These are phyloP conservation scores for Venustoraphidia nigricollis DNA, from an alignment of 2,888 invertebrate species.

Conservation along the genomic window DNA sequence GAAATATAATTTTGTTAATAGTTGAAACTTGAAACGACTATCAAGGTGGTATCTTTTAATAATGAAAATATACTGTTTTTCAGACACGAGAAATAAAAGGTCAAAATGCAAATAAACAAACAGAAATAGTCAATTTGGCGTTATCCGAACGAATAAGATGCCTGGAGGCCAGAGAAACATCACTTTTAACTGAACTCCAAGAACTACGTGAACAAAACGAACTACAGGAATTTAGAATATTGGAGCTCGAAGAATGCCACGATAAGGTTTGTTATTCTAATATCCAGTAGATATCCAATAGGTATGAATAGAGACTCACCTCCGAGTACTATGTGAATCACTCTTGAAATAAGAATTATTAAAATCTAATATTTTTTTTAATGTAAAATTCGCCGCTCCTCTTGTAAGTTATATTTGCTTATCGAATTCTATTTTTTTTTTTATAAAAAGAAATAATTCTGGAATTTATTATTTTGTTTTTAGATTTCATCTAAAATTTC, in stretches of 20 bases:
- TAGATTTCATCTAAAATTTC: no score
- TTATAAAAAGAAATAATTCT: no score
- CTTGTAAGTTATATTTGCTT: no score
- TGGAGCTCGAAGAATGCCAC: conserved; percentile 55
- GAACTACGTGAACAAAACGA: conserved; percentile 68
- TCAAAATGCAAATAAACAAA: conserved; percentile 21
- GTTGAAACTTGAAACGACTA: no score
- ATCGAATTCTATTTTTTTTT: no score
- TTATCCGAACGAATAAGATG: conserved; percentile 27
- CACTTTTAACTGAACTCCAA: conserved; percentile 47
- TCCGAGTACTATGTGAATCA: background rate
- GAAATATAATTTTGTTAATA: no score
- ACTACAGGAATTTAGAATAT: conserved; percentile 60
- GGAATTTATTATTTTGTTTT: no score
- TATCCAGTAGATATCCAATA: background rate
- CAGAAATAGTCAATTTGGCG: conserved; percentile 13
- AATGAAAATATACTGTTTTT: background rate
- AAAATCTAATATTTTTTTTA: no score
- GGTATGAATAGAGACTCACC: background rate
- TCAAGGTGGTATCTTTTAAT: background rate
- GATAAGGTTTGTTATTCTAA: conserved; percentile 19
- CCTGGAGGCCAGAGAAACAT: conserved; percentile 34
- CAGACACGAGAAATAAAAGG: conserved; percentile 17
- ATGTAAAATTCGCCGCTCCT: no score
- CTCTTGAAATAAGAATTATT: no score